A percentile compares a stretch with the other conserved stretches of the same genome.
Conservation (phyloP, 2,113 vertebrate genomes). For the Sinocyclocheilus grahami region DNA sequence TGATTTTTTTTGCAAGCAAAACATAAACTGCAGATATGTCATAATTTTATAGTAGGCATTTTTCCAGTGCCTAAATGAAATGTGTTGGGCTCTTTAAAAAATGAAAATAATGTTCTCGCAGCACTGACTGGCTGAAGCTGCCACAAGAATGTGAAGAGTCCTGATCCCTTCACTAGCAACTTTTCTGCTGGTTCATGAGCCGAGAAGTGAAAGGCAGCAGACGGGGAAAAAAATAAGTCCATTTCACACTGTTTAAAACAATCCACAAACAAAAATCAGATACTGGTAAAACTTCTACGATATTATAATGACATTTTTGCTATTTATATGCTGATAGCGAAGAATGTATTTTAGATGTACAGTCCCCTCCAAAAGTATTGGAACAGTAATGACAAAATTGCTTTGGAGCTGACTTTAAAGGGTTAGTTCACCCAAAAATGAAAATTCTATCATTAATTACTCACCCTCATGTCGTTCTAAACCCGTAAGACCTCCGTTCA, state of each 20-base stretch:
- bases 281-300: background rate
- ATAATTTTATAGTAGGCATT: background rate
- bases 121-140: background rate
- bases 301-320: background rate
- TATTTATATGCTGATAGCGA: background rate
- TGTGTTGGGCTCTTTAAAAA: background rate
- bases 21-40: background rate
- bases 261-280: background rate
- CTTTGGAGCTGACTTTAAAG: no score
- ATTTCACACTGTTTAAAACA: background rate
- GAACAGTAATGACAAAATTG: no score
- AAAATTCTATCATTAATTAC: no score
- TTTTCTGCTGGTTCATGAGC: background rate
- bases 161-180: background rate
- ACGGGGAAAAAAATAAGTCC: background rate
- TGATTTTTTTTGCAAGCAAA: background rate
- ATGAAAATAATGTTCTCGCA: background rate
- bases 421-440: no score
- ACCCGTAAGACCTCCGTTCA: no score
- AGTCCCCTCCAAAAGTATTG: no score
- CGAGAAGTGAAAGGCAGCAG: background rate
- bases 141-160: background rate
- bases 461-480: no score
- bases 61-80: background rate
- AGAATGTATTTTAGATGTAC: background rate